Evolutionary conservation across 2,797 vertebrate genomes (phyloP).

Genomic region (Danio aesculapii): DNA sequence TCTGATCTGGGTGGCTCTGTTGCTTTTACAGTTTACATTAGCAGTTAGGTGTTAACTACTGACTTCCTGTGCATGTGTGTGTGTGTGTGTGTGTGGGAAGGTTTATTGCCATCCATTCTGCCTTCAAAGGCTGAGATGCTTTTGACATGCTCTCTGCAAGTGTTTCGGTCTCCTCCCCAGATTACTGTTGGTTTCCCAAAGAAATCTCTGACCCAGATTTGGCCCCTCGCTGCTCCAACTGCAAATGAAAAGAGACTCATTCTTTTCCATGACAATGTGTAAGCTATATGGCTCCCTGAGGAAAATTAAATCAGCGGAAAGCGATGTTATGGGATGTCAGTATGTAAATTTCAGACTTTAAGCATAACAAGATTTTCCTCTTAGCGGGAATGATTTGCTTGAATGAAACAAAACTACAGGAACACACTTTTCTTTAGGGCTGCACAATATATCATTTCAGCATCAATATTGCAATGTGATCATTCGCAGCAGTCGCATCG

Average conservation of each 20-base stretch:
- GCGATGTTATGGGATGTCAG: neutral
- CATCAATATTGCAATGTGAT: too few species aligned
- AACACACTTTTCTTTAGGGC: neutral
- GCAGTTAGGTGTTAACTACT: neutral
- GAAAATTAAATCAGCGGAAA: neutral
- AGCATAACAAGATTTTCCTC: neutral
- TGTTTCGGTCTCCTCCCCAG: constrained; percentile 15
- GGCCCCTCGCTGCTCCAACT: constrained; percentile 17
- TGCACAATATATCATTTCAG: too few species aligned
- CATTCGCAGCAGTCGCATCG: too few species aligned
- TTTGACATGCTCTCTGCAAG: constrained; percentile 33
- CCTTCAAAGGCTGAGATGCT: constrained; percentile 47
- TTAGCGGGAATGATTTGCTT: neutral
- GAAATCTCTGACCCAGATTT: constrained; percentile 24
- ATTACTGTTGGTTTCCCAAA: constrained; percentile 46
- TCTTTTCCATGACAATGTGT: constrained; percentile 27
- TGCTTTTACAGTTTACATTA: constrained; percentile 40
- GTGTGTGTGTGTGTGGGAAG: constrained; percentile 38
- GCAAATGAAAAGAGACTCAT: constrained; percentile 1
- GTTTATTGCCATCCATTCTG: constrained; percentile 30
- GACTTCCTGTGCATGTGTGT: constrained; percentile 36
- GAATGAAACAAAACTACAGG: neutral
- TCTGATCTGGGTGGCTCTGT: neutral
- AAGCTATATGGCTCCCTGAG: constrained; percentile 18
- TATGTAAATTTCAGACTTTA: neutral